phyloP scores from a whole-genome alignment of 2,888 invertebrate genomes.

The Frankliniella intonsa region DNA sequence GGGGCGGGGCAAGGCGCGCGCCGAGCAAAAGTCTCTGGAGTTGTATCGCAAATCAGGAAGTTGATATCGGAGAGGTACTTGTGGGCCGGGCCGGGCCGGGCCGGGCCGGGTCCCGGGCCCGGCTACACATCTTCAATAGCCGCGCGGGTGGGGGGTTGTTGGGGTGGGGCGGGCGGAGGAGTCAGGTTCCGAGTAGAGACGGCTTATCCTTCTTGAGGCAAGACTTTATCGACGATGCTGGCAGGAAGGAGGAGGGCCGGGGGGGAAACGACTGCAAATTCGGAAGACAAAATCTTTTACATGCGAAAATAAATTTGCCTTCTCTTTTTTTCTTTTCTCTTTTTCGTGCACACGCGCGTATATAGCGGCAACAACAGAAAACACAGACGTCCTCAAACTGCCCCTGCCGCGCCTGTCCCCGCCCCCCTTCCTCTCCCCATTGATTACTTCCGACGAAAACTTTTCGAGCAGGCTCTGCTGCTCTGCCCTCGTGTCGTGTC shows the following conservation, averaged over 20 bases:
- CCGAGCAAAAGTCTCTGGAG: not conserved
- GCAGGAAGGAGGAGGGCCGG: not conserved
- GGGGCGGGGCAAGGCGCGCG: not conserved
- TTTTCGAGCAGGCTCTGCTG: not conserved
- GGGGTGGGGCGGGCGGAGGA: too few relatives aligned
- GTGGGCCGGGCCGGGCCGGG: not conserved
- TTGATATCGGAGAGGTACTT: not conserved
- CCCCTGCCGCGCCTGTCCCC: too few relatives aligned
- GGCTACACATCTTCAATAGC: not conserved
- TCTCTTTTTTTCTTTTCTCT: not conserved
- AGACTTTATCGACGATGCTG: too few relatives aligned
- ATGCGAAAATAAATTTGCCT: too few relatives aligned
- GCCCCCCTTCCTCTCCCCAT: too few relatives aligned
- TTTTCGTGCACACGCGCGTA: too few relatives aligned
- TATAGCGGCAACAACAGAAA: too few relatives aligned
- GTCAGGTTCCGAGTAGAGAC: not conserved
- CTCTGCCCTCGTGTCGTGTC: too few relatives aligned
- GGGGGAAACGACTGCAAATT: not conserved
- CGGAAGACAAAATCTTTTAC: too few relatives aligned
- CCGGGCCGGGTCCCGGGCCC: not conserved
- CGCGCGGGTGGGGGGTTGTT: not conserved
- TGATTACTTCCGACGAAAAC: too few relatives aligned
- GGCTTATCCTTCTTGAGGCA: too few relatives aligned
- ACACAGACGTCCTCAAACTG: too few relatives aligned
- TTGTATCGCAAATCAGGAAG: slow-evolving; percentile 18